A percentile compares a stretch with the other conserved stretches of the same genome.
phyloP scores from a whole-genome alignment of 2,888 invertebrate species.

The Dynastes grantii region DNA sequence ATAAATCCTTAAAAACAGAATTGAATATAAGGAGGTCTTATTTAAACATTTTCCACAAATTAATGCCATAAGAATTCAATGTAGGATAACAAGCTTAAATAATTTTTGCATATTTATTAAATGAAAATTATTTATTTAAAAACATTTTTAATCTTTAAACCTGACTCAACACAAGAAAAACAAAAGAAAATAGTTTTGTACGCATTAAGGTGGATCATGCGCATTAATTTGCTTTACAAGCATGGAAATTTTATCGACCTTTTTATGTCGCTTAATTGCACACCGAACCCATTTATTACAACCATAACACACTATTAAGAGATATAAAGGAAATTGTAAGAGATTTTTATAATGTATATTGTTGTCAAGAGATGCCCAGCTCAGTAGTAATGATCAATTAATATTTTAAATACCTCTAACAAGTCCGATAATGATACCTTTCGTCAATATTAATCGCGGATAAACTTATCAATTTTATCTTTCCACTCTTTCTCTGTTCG shows the following conservation, averaged over 20 bases:
- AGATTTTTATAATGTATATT: slow-evolving; percentile 50
- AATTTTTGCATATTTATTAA: too few species aligned
- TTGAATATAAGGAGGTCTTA: too few species aligned
- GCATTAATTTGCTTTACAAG: slow-evolving; percentile 46
- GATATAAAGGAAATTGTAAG: slow-evolving; percentile 51
- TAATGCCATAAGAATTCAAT: too few species aligned
- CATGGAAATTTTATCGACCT: slow-evolving; percentile 44
- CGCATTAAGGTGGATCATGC: slow-evolving; percentile 24
- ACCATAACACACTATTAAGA: slow-evolving; percentile 50
- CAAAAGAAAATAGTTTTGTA: slow-evolving; percentile 7
- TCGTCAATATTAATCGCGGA: slow-evolving; percentile 49
- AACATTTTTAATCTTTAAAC: too few species aligned
- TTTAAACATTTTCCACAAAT: too few species aligned
- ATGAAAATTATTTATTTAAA: too few species aligned
- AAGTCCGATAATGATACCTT: slow-evolving; percentile 46
- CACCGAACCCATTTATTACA: slow-evolving; percentile 45
- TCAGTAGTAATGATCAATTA: slow-evolving; percentile 51
- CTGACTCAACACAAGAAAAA: background rate
- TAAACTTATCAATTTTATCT: slow-evolving; percentile 49
- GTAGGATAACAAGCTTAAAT: too few species aligned
- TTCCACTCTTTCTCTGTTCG: slow-evolving; percentile 32
- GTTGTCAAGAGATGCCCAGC: slow-evolving; percentile 44
- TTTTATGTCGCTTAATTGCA: slow-evolving; percentile 51
- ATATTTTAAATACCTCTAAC: slow-evolving; percentile 51
- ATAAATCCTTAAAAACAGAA: too few species aligned